Base-by-base conservation (phyloP, 2,888 invertebrate species). In the Heliconius ethilla region DNA sequence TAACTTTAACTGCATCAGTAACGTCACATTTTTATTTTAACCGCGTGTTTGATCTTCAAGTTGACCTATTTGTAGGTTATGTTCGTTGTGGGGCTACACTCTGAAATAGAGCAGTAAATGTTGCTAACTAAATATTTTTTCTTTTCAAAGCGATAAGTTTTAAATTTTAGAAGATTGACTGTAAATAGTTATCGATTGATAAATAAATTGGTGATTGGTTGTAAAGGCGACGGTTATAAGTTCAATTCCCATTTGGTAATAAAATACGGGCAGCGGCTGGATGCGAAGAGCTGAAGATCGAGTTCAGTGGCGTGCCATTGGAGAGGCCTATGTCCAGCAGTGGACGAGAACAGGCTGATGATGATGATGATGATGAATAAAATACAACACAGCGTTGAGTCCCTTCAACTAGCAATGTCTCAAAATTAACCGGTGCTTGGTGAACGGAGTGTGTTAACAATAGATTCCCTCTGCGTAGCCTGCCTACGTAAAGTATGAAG, bases 41-140 rank as follows among this genome's bases (percentile, higher is more conserved):
- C 69, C 40, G 25, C 15, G 69, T 72, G 33, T 72, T 72, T 72
- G 72, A 72, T 72, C 72, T 72, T 27, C 69, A 25, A 59, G 70
- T 55, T 72, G 72, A 72, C 72, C 72, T 72, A 72, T 72, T 72
- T 72, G 72, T n/a, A n/a, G 51, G n/a, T 59, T 37, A 59, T 37
- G 72, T 33, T 72, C 59, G n/a, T 1, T 11, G 59, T n/a, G 70
- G 7, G 33, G 29, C 33, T 33, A n/a, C n/a, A 59, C 69, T 69
- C 25, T 40, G 69, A 59, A 55, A 33, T 72, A 72, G 55, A n/a
- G 7, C 55, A 11, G 22, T 72, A n/a, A 72, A 70, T n/a, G 33
- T 59, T 29, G 27, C 15, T 51, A 45, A 70, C 25, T 70, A 45
- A 27, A 51, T 45, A 0, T 18, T 40, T 51, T 27, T 40, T 25